Conservation (phyloP, 2,888 invertebrate genomes). For the Orthonevra nobilis region DNA sequence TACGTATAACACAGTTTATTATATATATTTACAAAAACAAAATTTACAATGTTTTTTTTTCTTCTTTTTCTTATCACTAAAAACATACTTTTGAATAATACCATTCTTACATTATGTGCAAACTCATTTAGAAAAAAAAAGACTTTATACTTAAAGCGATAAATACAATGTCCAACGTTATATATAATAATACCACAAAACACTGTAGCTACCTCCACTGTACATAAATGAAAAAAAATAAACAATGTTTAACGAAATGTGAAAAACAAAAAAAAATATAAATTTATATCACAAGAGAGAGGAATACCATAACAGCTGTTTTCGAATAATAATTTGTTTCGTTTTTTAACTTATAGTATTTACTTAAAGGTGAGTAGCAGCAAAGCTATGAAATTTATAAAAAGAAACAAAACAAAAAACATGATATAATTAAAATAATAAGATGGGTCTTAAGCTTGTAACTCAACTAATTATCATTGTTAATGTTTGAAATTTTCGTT, state of each 20-base stretch:
- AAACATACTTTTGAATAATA: slow-evolving; percentile 49
- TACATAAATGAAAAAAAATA: slow-evolving; percentile 37
- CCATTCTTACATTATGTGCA: slow-evolving; percentile 49
- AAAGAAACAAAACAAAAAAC: slow-evolving; percentile 2
- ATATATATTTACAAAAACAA: slow-evolving; percentile 60
- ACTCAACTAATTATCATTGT: slow-evolving; percentile 81
- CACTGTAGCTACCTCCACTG: slow-evolving; percentile 21
- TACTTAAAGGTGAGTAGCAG: slow-evolving; percentile 27
- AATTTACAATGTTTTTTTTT: slow-evolving; percentile 57
- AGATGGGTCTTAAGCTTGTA: background rate
- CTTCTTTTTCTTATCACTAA: slow-evolving; percentile 2
- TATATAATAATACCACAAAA: slow-evolving; percentile 19
- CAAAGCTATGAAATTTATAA: slow-evolving; percentile 20
- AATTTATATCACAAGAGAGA: slow-evolving; percentile 76
- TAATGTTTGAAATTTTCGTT: slow-evolving; percentile 89
- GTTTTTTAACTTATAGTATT: slow-evolving; percentile 41
- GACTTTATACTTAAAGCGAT: slow-evolving; percentile 33
- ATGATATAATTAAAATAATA: no score
- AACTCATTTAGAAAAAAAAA: slow-evolving; percentile 5
- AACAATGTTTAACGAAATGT: slow-evolving; percentile 63
- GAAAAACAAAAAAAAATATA: slow-evolving; percentile 45
- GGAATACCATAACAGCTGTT: slow-evolving; percentile 67
- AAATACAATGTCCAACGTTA: slow-evolving; percentile 22
- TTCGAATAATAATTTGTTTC: no score
- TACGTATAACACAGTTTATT: slow-evolving; percentile 60